Conservation (phyloP, 2,888 invertebrate genomes). For the Diogma glabrata region DNA sequence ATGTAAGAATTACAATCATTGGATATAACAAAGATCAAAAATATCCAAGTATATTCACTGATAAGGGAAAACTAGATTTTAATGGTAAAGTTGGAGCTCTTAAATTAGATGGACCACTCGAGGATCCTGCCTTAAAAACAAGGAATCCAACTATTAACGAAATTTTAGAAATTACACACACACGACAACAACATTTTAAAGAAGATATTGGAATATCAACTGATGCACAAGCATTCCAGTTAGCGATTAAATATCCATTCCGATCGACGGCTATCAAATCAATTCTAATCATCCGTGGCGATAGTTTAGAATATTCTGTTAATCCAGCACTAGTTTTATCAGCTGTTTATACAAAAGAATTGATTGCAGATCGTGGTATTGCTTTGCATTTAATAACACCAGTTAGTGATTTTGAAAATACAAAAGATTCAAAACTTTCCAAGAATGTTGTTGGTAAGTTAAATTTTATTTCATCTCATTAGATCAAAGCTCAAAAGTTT, state of each 20-base stretch:
- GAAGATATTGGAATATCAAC: constrained; percentile 36
- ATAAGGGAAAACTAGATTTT: constrained; percentile 40
- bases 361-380: constrained; percentile 41
- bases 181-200: constrained; percentile 21
- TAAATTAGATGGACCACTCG: constrained; percentile 30
- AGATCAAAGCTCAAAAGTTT: no score
- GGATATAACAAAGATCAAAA: constrained; percentile 43
- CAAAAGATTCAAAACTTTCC: constrained; percentile 28
- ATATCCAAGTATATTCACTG: constrained; percentile 47
- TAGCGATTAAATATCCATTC: constrained; percentile 57
- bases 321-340: constrained; percentile 40
- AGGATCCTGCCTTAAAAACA: constrained; percentile 17
- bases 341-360: constrained; percentile 31
- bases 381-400: constrained; percentile 49
- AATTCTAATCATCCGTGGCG: constrained; percentile 52
- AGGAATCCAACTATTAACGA: constrained; percentile 20
- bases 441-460: constrained; percentile 34
- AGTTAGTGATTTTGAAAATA: constrained; percentile 41
- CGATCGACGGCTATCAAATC: constrained; percentile 64
- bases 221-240: constrained; percentile 49
- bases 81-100: constrained; percentile 37
- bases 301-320: constrained; percentile 44
- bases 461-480: no score
- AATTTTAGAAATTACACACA: constrained; percentile 22
- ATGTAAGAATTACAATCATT: constrained; percentile 46